A percentile compares a stretch with the other conserved stretches of the same genome.
Conservation (phyloP, 2,797 vertebrate species). For the Channallabes apus region DNA sequence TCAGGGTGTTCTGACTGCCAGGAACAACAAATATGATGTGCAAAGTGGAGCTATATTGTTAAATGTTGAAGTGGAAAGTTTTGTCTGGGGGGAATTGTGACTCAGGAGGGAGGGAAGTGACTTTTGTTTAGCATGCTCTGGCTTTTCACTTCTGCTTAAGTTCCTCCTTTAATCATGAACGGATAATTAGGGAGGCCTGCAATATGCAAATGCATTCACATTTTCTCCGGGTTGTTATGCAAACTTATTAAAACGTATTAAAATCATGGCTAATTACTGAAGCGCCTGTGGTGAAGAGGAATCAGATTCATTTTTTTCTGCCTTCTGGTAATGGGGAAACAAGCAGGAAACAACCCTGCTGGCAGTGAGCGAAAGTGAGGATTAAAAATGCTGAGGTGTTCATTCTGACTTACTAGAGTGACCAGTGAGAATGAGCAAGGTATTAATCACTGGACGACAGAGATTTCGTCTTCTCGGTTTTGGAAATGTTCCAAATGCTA, state of each 20-base stretch:
- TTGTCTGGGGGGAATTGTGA: constrained; percentile 42
- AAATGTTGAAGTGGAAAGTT: constrained; percentile 43
- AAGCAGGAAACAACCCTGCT: constrained; percentile 47
- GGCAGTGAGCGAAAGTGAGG: constrained; percentile 47
- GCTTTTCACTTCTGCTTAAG: constrained; percentile 66
- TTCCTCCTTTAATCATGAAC: constrained; percentile 70
- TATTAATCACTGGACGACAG: constrained; percentile 53
- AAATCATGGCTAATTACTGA: constrained; percentile 68
- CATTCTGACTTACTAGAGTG: constrained; percentile 38
- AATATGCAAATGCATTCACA: constrained; percentile 66
- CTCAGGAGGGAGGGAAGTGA: constrained; percentile 40
- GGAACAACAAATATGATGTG: constrained; percentile 47
- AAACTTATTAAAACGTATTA: constrained; percentile 73
- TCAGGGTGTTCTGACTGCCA: constrained; percentile 39
- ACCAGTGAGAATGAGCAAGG: constrained; percentile 45
- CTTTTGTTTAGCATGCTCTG: constrained; percentile 44
- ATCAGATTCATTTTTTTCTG: constrained; percentile 52
- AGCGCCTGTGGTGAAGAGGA: constrained; percentile 57
- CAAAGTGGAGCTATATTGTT: constrained; percentile 22
- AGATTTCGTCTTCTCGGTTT: constrained; percentile 28
- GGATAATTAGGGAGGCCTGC: constrained; percentile 66
- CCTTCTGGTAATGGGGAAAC: constrained; percentile 50
- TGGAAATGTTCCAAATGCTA: constrained; percentile 43
- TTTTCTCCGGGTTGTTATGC: constrained; percentile 68
- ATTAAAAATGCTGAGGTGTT: constrained; percentile 58